A percentile compares a stretch with the other conserved stretches of the same genome.
Conservation (phyloP, 2,113 vertebrate species). For the Oryzias woworae region DNA sequence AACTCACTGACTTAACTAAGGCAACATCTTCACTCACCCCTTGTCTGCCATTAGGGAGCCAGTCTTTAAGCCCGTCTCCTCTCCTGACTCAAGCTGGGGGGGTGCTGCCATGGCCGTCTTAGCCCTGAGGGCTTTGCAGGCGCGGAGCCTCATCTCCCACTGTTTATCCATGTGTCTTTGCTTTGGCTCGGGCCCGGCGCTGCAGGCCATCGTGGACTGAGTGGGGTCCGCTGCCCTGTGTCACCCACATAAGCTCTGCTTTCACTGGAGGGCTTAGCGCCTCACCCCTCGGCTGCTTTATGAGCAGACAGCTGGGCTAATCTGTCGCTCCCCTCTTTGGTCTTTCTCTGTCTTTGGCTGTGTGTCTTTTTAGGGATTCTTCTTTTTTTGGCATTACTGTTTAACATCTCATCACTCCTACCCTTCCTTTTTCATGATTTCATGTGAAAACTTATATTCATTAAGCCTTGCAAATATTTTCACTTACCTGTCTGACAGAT, state of each 20-base stretch:
- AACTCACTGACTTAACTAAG: slow-evolving; percentile 55
- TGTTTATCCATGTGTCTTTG: slow-evolving; percentile 78
- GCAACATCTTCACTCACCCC: slow-evolving; percentile 33
- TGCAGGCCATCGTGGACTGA: slow-evolving; percentile 56
- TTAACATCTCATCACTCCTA: not conserved
- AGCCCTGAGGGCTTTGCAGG: slow-evolving; percentile 57
- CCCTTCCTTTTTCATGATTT: too few relatives aligned
- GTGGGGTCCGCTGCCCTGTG: slow-evolving; percentile 71
- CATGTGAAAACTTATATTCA: too few relatives aligned
- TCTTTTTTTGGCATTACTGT: slow-evolving; percentile 7
- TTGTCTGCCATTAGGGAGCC: slow-evolving; percentile 49
- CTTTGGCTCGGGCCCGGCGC: slow-evolving; percentile 65
- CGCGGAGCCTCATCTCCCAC: slow-evolving; percentile 56
- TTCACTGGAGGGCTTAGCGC: slow-evolving; percentile 79
- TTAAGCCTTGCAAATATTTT: too few relatives aligned
- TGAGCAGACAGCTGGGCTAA: slow-evolving; percentile 76
- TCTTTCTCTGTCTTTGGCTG: slow-evolving; percentile 42
- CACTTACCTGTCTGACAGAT: too few relatives aligned
- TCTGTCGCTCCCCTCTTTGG: slow-evolving; percentile 50
- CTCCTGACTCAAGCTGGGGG: slow-evolving; percentile 43
- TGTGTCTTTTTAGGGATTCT: slow-evolving; percentile 29
- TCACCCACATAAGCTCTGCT: slow-evolving; percentile 78
- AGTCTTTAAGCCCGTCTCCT: slow-evolving; percentile 63
- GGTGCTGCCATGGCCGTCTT: slow-evolving; percentile 62
- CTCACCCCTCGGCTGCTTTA: slow-evolving; percentile 72